Evolutionary conservation across 2,113 vertebrate species (phyloP).

Genomic region (Brachyistius frenatus): DNA sequence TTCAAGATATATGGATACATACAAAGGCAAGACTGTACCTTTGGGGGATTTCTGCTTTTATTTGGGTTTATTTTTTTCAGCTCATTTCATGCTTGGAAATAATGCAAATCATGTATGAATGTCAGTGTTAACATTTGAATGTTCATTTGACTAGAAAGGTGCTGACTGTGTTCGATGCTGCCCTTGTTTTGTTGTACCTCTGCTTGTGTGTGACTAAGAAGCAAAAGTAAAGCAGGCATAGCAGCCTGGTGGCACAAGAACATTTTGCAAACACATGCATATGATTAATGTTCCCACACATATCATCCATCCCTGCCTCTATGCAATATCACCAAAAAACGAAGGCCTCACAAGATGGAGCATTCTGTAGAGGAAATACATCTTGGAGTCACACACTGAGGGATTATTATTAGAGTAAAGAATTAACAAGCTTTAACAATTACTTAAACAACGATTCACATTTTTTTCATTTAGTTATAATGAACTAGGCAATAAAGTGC

Average conservation of each 20-base stretch:
- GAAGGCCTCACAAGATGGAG: constrained; percentile 61
- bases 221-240: constrained; percentile 53
- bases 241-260: constrained; percentile 58
- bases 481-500: constrained; percentile 27
- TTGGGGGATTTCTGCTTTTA: constrained; percentile 5
- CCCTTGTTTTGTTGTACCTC: constrained; percentile 57
- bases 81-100: not conserved
- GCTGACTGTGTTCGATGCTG: constrained; percentile 54
- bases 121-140: not conserved
- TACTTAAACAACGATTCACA: constrained; percentile 32
- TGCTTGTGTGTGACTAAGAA: constrained; percentile 48
- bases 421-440: constrained; percentile 61
- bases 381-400: constrained; percentile 40
- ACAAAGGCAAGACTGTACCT: not conserved
- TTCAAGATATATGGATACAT: not conserved
- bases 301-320: constrained; percentile 66
- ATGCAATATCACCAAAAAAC: constrained; percentile 49
- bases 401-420: constrained; percentile 54
- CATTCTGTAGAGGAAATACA: constrained; percentile 51
- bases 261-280: constrained; percentile 75
- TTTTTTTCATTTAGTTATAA: constrained; percentile 57
- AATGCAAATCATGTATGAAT: not conserved
- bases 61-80: not conserved
- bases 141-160: constrained; percentile 11
- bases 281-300: constrained; percentile 72